Evolutionary conservation across 2,888 invertebrate species (phyloP).

Genomic region (Lepidonotus clava): DNA sequence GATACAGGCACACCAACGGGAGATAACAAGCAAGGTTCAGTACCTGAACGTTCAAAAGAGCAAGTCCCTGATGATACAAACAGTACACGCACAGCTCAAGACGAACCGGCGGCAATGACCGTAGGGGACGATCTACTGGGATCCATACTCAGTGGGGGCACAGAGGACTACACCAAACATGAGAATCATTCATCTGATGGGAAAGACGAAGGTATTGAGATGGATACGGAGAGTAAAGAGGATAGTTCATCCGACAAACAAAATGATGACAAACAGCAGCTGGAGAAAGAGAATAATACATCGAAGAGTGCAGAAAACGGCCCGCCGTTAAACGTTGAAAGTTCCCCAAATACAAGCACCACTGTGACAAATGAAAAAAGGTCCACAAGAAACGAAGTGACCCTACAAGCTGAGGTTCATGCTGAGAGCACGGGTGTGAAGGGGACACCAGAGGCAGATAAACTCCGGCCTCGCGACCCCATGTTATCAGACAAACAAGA

Average conservation of each 20-base stretch:
- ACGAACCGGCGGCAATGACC: neutral
- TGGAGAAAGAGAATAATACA: neutral
- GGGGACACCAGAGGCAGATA: neutral
- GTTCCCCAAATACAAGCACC: too few relatives aligned
- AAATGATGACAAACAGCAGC: neutral
- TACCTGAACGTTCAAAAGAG: too few relatives aligned
- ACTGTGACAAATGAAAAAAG: too few relatives aligned
- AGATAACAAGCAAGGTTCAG: too few relatives aligned
- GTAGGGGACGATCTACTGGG: neutral
- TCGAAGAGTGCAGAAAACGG: neutral
- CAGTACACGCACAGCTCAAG: neutral
- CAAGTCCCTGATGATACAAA: neutral
- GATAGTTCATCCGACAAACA: neutral
- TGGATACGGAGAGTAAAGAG: neutral
- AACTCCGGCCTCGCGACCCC: neutral
- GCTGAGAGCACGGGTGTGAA: too few relatives aligned
- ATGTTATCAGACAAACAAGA: constrained; percentile 28
- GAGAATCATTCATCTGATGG: neutral
- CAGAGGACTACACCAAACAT: too few relatives aligned
- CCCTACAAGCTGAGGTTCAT: too few relatives aligned
- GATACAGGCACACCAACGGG: too few relatives aligned
- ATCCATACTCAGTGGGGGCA: neutral
- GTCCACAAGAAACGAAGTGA: too few relatives aligned
- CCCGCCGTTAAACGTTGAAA: neutral
- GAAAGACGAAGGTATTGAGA: constrained; percentile 35